Percentiles rank a stretch among this genome's conserved stretches.
These are phyloP conservation scores for Lasioglossum pauxillum DNA, from an alignment of 2,888 invertebrate genomes.

Conservation along the genomic window DNA sequence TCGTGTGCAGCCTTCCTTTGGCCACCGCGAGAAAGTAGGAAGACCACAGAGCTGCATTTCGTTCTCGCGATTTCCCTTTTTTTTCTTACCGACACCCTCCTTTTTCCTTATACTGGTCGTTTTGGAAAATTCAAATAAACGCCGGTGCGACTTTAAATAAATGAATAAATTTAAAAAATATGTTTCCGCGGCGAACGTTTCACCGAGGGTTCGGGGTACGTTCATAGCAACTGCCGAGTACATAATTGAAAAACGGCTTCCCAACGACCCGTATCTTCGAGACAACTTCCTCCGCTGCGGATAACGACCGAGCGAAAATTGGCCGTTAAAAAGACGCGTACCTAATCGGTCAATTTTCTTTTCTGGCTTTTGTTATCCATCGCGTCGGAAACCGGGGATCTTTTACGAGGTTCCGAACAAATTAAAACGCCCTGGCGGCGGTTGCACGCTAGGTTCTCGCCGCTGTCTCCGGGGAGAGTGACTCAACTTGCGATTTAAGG, in stretches of 20 bases:
- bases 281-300: background rate
- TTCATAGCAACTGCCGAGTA: background rate
- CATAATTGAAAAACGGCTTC: background rate
- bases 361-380: conserved; percentile 42
- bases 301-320: background rate
- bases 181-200: background rate
- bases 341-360: conserved; percentile 44
- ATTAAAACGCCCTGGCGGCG: conserved; percentile 14
- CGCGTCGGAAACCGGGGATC: conserved; percentile 47
- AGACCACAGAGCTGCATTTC: conserved; percentile 28
- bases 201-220: too few relatives aligned
- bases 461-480: background rate
- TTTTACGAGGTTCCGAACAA: conserved; percentile 25
- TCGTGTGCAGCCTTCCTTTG: conserved; percentile 30
- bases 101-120: background rate
- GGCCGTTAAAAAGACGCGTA: background rate
- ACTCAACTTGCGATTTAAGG: background rate
- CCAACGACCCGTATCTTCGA: background rate
- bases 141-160: too few relatives aligned
- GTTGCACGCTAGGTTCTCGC: conserved; percentile 17
- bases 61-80: conserved; percentile 24
- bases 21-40: conserved; percentile 58
- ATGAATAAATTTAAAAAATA: too few relatives aligned
- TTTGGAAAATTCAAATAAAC: background rate
- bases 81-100: background rate